Evolutionary conservation across 1,140 invertebrate species (phyloP).

Genomic region (Ceratina australensis): DNA sequence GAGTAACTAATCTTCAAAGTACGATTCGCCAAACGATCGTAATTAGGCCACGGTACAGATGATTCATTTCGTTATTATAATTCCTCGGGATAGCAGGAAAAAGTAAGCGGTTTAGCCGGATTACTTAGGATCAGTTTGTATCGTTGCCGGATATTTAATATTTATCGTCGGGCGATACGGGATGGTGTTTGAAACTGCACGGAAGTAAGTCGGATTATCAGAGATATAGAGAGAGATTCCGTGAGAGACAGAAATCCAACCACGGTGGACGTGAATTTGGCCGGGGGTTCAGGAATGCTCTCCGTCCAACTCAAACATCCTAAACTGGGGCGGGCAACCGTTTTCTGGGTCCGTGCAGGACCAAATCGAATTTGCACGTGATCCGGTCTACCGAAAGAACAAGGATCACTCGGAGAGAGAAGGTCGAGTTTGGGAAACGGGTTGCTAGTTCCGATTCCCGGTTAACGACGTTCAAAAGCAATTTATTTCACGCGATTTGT

Average conservation of each 20-base stretch:
- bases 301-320: slow-evolving; percentile 33
- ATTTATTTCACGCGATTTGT: no score
- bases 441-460: slow-evolving; percentile 5
- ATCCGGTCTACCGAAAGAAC: slow-evolving; percentile 29
- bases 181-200: not conserved
- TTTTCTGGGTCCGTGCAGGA: not conserved
- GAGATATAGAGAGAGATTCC: slow-evolving; percentile 48
- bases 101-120: not conserved
- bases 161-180: not conserved
- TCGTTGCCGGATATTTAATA: no score
- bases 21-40: no score
- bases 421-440: not conserved
- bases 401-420: not conserved
- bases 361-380: slow-evolving; percentile 55
- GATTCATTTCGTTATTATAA: no score
- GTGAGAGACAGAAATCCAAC: slow-evolving; percentile 30
- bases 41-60: no score
- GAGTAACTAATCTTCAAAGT: no score
- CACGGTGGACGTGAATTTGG: slow-evolving; percentile 43
- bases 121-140: no score
- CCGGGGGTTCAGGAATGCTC: slow-evolving; percentile 41
- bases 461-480: slow-evolving; percentile 11
- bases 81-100: no score
- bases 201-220: slow-evolving; percentile 47
- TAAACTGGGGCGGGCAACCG: not conserved